phyloP scores from a whole-genome alignment of 2,113 vertebrate genomes.

The Dromaius novaehollandiae region DNA sequence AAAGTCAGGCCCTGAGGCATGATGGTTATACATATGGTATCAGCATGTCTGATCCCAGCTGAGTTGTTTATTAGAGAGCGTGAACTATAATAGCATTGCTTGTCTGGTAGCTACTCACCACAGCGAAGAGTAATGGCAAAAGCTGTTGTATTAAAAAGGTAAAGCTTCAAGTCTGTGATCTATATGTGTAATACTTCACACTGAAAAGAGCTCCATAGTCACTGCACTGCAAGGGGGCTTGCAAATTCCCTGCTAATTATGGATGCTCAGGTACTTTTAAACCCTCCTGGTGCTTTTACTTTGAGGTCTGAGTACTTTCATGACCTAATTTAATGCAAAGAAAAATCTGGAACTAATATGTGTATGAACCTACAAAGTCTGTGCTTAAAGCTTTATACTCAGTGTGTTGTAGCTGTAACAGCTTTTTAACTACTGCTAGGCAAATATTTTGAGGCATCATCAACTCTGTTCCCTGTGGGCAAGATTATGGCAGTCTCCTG shows the following conservation, averaged over 20 bases:
- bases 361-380: background rate
- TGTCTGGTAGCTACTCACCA: background rate
- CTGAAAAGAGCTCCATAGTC: background rate
- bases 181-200: accelerated
- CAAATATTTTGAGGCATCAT: background rate
- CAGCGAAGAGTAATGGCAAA: background rate
- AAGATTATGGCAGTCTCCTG: background rate
- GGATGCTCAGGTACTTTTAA: background rate
- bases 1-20: background rate
- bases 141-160: background rate
- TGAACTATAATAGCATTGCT: background rate
- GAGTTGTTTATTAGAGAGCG: accelerated
- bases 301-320: background rate
- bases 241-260: background rate
- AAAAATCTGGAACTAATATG: background rate
- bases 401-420: background rate
- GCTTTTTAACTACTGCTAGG: background rate
- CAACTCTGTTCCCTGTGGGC: background rate
- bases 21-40: background rate
- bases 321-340: background rate
- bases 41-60: background rate
- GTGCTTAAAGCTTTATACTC: background rate
- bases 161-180: background rate
- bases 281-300: background rate
- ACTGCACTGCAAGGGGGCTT: background rate